These are phyloP conservation scores for Mellivora capensis DNA, from an alignment of 2,113 vertebrate species.

Conservation along the genomic window DNA sequence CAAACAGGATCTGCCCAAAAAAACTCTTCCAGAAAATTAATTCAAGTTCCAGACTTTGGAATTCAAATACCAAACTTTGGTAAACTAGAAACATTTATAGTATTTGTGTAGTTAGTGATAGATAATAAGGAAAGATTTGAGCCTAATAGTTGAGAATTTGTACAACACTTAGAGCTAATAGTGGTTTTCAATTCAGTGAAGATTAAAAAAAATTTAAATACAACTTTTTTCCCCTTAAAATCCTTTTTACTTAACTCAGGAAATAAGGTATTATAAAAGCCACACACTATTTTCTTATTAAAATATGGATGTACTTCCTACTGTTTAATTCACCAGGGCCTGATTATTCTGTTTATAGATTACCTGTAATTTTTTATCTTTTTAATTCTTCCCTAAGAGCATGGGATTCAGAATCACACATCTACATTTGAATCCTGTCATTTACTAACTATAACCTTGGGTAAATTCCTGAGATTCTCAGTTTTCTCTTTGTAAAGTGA, in stretches of 20 bases:
- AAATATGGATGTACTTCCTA: not conserved
- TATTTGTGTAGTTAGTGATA: conserved; percentile 41
- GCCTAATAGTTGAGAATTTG: not conserved
- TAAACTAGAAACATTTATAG: not conserved
- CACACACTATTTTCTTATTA: not conserved
- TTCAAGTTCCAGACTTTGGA: conserved; percentile 6
- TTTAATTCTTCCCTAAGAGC: not conserved
- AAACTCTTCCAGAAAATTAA: not conserved
- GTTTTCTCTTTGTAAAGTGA: conserved; percentile 1
- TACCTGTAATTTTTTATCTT: conserved; percentile 10
- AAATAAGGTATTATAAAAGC: not conserved
- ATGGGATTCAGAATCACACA: conserved; percentile 18
- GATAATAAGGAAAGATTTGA: conserved; percentile 1
- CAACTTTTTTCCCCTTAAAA: not conserved
- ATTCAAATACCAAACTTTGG: no score
- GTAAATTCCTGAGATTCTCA: not conserved
- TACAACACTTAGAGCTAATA: not conserved
- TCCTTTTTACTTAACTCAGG: not conserved
- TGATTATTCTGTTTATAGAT: conserved; percentile 6
- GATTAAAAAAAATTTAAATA: not conserved
- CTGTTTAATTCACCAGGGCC: not conserved
- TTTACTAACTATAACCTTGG: not conserved
- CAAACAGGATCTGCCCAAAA: not conserved
- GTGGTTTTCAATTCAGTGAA: conserved; percentile 20
- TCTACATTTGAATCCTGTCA: not conserved